phyloP scores from a whole-genome alignment of 2,113 vertebrate species.

The Numenius arquata region DNA sequence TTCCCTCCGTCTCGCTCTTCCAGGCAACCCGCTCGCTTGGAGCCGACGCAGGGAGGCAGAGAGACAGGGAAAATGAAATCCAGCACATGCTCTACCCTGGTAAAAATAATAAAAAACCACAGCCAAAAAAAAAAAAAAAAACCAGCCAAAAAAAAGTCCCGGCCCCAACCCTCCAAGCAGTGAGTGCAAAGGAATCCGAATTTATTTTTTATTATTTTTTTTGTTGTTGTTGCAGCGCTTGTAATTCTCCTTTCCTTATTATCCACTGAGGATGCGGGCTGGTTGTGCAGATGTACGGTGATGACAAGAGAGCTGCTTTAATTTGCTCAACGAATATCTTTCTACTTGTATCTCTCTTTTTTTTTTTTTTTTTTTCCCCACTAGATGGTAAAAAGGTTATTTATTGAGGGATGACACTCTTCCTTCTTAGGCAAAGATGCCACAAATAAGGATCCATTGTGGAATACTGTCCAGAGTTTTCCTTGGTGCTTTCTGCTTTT shows the following conservation, averaged over 20 bases:
- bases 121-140: background rate
- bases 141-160: background rate
- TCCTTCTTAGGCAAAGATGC: background rate
- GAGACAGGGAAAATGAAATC: slow-evolving; percentile 2
- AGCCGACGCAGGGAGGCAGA: background rate
- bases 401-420: background rate
- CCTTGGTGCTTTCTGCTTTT: background rate
- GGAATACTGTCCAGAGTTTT: background rate
- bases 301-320: background rate
- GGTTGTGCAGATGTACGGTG: background rate
- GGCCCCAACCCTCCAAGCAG: background rate
- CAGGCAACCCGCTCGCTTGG: background rate
- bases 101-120: background rate
- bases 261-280: background rate
- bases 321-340: background rate
- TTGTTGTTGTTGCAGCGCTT: background rate
- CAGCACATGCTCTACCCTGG: background rate
- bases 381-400: background rate
- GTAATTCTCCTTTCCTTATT: background rate
- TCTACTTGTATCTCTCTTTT: background rate
- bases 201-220: background rate
- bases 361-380: background rate
- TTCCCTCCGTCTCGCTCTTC: slow-evolving; percentile 33
- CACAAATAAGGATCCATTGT: background rate
- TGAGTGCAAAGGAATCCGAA: background rate